Evolutionary conservation across 1,140 invertebrate species (phyloP).

Genomic region (Trachymyrmex septentrionalis): DNA sequence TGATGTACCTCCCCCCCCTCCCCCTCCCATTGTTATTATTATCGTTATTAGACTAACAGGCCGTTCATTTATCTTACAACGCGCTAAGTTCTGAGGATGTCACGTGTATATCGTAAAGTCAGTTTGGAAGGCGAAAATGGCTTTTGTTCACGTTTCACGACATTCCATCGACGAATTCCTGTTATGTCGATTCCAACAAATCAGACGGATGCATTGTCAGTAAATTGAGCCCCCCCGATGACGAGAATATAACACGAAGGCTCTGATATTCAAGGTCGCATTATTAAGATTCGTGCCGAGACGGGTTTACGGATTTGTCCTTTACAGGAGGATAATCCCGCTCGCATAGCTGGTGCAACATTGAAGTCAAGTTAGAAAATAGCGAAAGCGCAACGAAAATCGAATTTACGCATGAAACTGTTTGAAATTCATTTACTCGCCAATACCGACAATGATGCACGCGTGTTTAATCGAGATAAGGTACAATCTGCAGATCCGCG

Average conservation of each 20-base stretch:
- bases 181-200: not conserved
- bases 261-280: constrained; percentile 71
- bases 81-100: too few relatives aligned
- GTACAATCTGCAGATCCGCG: not conserved
- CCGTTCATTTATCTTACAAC: not conserved
- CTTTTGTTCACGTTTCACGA: not conserved
- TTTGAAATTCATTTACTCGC: too few relatives aligned
- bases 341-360: not conserved
- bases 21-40: not conserved
- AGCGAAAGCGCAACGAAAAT: constrained; percentile 63
- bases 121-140: not conserved
- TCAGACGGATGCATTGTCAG: constrained; percentile 21
- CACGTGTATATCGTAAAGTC: not conserved
- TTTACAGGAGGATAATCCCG: constrained; percentile 28
- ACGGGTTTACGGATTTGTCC: constrained; percentile 68
- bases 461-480: constrained; percentile 41
- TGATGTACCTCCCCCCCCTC: not conserved
- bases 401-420: not conserved
- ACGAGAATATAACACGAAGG: constrained; percentile 64
- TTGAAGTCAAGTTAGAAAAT: constrained; percentile 56
- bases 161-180: not conserved
- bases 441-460: not conserved
- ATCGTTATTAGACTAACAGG: constrained; percentile 2
- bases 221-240: constrained; percentile 45
- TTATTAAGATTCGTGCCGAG: constrained; percentile 64